Percentiles rank a stretch among this genome's conserved stretches.
phyloP scores from a whole-genome alignment of 2,888 invertebrate species.

The Anoncus sp. region DNA sequence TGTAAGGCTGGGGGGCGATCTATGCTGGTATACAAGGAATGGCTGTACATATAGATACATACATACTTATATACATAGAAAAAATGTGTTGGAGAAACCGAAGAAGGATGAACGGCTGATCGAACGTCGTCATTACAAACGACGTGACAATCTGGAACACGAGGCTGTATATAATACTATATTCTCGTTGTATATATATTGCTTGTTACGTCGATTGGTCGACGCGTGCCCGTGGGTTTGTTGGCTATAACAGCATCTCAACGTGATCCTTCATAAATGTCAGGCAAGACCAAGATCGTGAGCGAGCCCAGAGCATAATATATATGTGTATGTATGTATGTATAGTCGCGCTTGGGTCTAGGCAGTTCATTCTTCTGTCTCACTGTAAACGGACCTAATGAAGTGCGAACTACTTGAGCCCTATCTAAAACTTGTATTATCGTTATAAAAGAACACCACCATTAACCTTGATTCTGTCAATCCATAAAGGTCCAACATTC shows the following conservation, averaged over 20 bases:
- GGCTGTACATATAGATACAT: conserved; percentile 24
- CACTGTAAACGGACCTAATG: conserved; percentile 58
- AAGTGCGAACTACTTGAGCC: conserved; percentile 53
- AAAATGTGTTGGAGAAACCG: conserved; percentile 63
- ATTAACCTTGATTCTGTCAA: not conserved
- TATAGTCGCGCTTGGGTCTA: conserved; percentile 23
- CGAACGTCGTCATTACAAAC: conserved; percentile 81
- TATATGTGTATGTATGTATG: conserved; percentile 8
- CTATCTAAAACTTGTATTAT: conserved; percentile 21
- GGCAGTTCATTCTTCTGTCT: conserved; percentile 47
- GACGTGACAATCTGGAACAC: conserved; percentile 79
- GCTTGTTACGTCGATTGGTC: conserved; percentile 74
- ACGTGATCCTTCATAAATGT: conserved; percentile 62
- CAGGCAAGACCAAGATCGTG: conserved; percentile 56
- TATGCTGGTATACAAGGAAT: conserved; percentile 29
- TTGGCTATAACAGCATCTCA: conserved; percentile 55
- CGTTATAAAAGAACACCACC: not conserved
- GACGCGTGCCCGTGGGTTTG: conserved; percentile 61
- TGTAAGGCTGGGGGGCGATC: conserved; percentile 30
- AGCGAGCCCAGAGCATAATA: conserved; percentile 48
- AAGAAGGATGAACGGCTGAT: conserved; percentile 77
- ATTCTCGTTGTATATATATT: conserved; percentile 75
- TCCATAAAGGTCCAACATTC: not conserved
- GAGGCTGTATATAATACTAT: conserved; percentile 59
- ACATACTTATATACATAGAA: conserved; percentile 14